Percentiles rank a stretch among this genome's conserved stretches.
These are phyloP conservation scores for Tolypeutes matacus DNA, from an alignment of 2,797 vertebrate species.

Conservation along the genomic window DNA sequence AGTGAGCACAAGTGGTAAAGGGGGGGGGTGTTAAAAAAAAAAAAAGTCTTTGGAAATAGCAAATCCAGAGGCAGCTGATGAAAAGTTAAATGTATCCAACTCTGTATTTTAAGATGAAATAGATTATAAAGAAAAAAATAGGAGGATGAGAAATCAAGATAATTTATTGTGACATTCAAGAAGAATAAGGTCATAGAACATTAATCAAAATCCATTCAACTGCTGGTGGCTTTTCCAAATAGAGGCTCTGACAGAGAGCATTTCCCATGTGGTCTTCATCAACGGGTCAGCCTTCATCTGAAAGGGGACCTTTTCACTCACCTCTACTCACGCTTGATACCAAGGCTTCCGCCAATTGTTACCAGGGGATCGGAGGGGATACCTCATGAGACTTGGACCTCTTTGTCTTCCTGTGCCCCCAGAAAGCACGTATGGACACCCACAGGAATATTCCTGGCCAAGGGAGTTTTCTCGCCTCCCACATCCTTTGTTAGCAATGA, in stretches of 20 bases:
- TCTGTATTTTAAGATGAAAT: neutral
- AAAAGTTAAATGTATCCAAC: neutral
- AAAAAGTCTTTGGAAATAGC: neutral
- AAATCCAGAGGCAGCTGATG: neutral
- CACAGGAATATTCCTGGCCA: neutral
- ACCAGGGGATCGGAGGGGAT: neutral
- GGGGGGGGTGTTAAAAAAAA: no score
- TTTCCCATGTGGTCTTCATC: neutral
- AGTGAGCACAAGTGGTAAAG: no score
- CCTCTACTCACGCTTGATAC: no score
- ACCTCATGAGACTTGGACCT: no score
- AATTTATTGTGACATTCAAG: neutral
- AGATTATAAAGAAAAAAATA: neutral
- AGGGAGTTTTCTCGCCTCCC: neutral
- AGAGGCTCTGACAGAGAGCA: neutral
- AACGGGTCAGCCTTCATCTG: neutral
- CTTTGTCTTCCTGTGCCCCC: neutral
- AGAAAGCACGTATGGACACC: neutral
- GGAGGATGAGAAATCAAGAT: neutral
- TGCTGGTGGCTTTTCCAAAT: neutral
- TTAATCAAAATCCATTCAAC: neutral
- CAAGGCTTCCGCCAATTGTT: neutral
- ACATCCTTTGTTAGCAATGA: neutral
- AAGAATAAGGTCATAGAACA: neutral
- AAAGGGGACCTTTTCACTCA: neutral